Evolutionary conservation across 2,797 vertebrate species (phyloP).

Genomic region (Meda fulgida): DNA sequence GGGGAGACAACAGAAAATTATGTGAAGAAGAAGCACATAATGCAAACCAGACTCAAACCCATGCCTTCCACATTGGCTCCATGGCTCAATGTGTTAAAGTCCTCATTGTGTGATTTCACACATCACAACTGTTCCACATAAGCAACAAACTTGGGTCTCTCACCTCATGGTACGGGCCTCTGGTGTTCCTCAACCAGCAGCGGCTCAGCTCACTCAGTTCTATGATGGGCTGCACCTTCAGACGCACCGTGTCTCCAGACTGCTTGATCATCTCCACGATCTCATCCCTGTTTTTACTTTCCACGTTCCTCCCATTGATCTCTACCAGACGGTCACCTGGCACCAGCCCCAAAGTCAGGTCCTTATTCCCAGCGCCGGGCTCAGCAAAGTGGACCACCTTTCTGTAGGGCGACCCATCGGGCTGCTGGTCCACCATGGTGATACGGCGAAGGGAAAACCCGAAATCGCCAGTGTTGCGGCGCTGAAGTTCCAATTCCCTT

Average conservation of each 20-base stretch:
- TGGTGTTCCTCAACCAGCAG: slow-evolving; percentile 86
- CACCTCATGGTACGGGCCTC: slow-evolving; percentile 81
- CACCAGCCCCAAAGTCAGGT: slow-evolving; percentile 87
- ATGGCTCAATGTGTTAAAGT: neutral
- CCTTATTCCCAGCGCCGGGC: slow-evolving; percentile 90
- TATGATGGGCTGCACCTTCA: slow-evolving; percentile 94
- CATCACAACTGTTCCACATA: neutral
- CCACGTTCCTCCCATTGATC: slow-evolving; percentile 93
- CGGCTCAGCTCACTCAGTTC: slow-evolving; percentile 94
- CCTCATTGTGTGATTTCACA: neutral
- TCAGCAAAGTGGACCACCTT: slow-evolving; percentile 94
- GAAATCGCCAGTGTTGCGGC: slow-evolving; percentile 93
- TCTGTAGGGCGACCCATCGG: slow-evolving; percentile 85
- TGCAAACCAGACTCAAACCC: neutral
- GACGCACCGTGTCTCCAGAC: slow-evolving; percentile 88
- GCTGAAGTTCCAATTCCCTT: slow-evolving; percentile 88
- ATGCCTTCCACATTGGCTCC: neutral
- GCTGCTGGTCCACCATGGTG: slow-evolving; percentile 88
- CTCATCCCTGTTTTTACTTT: slow-evolving; percentile 92
- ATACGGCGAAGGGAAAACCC: slow-evolving; percentile 95
- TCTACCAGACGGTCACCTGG: slow-evolving; percentile 94
- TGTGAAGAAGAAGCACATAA: neutral
- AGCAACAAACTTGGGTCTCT: slow-evolving; percentile 67
- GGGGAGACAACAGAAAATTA: neutral
- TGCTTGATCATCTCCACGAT: slow-evolving; percentile 99